A percentile compares a stretch with the other conserved stretches of the same genome.
These are phyloP conservation scores for Drosophila malerkotliana DNA, from an alignment of 1,140 invertebrate genomes.

Conservation along the genomic window DNA sequence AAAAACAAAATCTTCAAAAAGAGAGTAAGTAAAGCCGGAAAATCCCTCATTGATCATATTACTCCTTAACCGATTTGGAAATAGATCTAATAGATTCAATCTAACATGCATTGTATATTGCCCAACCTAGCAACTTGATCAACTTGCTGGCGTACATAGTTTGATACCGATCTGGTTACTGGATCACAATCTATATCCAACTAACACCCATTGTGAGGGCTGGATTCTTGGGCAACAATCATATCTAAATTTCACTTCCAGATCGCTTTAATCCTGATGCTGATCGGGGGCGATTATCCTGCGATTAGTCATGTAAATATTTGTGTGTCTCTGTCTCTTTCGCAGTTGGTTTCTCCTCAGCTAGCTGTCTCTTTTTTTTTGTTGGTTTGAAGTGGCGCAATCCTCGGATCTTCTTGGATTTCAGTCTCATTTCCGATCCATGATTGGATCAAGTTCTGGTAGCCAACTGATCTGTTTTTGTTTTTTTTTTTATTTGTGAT, in stretches of 20 bases:
- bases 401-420: slow-evolving; percentile 8
- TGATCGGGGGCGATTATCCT: slow-evolving; percentile 43
- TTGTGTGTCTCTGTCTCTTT: slow-evolving; percentile 12
- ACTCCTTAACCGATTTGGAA: slow-evolving; percentile 2
- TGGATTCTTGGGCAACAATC: background rate
- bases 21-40: background rate
- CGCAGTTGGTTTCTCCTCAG: no score
- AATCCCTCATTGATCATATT: slow-evolving; percentile 35
- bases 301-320: slow-evolving; percentile 50
- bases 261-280: slow-evolving; percentile 42
- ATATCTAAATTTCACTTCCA: slow-evolving; percentile 30
- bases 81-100: slow-evolving; percentile 16
- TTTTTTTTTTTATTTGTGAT: background rate
- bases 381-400: slow-evolving; percentile 21
- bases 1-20: background rate
- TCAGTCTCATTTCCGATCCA: slow-evolving; percentile 20
- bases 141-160: background rate
- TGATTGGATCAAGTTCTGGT: slow-evolving; percentile 43
- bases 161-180: slow-evolving; percentile 18
- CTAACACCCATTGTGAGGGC: slow-evolving; percentile 41
- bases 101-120: background rate
- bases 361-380: background rate
- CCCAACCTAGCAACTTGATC: slow-evolving; percentile 30
- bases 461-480: slow-evolving; percentile 1
- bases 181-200: slow-evolving; percentile 19